These are phyloP conservation scores for Phaetusa simplex DNA, from an alignment of 2,113 vertebrate genomes.

Conservation along the genomic window DNA sequence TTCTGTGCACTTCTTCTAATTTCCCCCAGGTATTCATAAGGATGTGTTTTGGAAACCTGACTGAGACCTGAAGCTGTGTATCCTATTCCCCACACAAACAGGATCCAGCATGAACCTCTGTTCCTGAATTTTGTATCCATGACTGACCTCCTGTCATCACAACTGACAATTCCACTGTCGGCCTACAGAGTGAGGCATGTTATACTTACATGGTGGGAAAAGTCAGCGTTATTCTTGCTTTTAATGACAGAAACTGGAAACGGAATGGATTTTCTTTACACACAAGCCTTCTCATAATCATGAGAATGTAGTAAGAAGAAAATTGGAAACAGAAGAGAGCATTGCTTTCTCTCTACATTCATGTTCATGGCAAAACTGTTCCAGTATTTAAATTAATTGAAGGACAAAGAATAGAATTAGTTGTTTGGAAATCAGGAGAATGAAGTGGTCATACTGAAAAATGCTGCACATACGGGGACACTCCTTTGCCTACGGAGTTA, in stretches of 20 bases:
- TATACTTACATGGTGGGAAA: neutral
- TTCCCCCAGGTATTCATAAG: neutral
- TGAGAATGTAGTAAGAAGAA: neutral
- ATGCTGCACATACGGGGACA: neutral
- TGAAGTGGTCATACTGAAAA: neutral
- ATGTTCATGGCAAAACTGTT: neutral
- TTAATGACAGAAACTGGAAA: neutral
- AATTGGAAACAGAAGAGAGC: neutral
- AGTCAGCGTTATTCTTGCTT: neutral
- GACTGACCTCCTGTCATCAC: neutral
- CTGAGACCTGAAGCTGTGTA: neutral
- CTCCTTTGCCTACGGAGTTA: neutral
- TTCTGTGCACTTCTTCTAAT: neutral
- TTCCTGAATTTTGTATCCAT: neutral
- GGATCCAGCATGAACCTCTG: neutral
- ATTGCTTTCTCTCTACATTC: neutral
- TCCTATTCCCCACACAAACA: neutral
- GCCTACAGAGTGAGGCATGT: neutral
- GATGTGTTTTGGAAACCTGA: neutral
- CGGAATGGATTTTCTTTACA: neutral
- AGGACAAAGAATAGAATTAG: neutral
- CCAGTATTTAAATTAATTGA: neutral
- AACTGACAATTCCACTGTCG: neutral
- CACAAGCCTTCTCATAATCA: neutral
- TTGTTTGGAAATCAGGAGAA: neutral